A percentile compares a stretch with the other conserved stretches of the same genome.
Evolutionary conservation across 2,888 invertebrate genomes (phyloP).

Genomic region (Watsonalla cultraria): DNA sequence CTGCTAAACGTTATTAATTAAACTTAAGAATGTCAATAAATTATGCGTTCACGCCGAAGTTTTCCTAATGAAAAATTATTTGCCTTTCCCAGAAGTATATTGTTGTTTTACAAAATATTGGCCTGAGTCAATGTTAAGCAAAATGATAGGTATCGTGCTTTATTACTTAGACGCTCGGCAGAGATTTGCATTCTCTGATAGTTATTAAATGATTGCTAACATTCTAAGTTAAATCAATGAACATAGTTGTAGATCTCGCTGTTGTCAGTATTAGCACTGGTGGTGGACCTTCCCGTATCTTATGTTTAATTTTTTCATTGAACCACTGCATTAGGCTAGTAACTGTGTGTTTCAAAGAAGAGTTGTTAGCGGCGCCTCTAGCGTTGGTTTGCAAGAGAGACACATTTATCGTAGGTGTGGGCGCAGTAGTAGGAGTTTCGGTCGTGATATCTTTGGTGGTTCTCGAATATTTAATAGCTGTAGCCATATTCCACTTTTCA

Average conservation of each 20-base stretch:
- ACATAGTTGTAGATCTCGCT: conserved; percentile 1
- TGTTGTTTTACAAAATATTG: no score
- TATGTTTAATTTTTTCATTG: conserved; percentile 26
- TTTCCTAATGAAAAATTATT: no score
- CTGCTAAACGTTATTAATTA: no score
- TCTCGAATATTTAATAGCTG: not conserved
- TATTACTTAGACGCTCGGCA: no score
- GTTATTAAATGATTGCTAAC: not conserved
- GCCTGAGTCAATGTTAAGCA: no score
- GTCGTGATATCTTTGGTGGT: not conserved
- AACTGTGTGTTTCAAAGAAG: conserved; percentile 1
- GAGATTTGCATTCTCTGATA: no score
- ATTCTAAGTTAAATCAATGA: not conserved
- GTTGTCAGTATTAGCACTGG: conserved; percentile 27
- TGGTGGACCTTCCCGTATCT: conserved; percentile 20
- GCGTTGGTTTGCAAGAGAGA: not conserved
- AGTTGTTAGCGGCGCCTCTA: not conserved
- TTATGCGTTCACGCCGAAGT: no score
- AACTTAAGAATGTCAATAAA: no score
- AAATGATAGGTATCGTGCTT: no score
- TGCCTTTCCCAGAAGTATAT: no score
- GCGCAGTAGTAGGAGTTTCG: not conserved
- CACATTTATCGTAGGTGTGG: not conserved
- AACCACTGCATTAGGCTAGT: conserved; percentile 51
- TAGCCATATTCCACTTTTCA: not conserved